A percentile compares a stretch with the other conserved stretches of the same genome.
Evolutionary conservation across 2,113 vertebrate species (phyloP).

Genomic region (Passer montanus): DNA sequence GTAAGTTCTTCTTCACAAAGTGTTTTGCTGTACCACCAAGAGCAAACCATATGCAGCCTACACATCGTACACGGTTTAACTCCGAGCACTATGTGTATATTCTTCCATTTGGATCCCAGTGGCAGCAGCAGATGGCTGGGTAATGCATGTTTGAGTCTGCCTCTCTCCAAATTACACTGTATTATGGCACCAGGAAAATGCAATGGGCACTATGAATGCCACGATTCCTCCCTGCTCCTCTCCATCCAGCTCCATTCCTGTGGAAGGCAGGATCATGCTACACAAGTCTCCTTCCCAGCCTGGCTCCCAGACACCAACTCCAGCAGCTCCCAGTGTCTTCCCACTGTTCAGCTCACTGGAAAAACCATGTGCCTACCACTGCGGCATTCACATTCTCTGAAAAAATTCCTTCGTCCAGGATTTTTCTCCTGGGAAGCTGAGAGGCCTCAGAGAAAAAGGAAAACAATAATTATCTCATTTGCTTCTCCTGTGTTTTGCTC

Average conservation of each 20-base stretch:
- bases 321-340: not conserved
- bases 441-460: too few species aligned
- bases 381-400: too few species aligned
- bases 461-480: too few species aligned
- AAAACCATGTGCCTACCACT: not conserved
- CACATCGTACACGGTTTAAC: accelerated
- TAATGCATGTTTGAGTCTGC: not conserved
- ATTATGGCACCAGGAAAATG: not conserved
- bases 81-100: not conserved
- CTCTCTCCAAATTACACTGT: not conserved
- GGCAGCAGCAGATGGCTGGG: constrained; percentile 26
- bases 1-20: not conserved
- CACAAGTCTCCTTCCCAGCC: not conserved
- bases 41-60: not conserved
- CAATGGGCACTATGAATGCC: not conserved
- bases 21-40: not conserved
- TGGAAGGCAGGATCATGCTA: not conserved
- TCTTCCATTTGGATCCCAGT: not conserved
- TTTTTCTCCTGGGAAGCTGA: too few species aligned
- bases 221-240: not conserved
- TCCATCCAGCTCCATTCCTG: not conserved
- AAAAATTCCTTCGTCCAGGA: too few species aligned
- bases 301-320: not conserved
- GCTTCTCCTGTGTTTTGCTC: too few species aligned
- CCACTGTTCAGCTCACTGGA: not conserved